phyloP scores from a whole-genome alignment of 2,797 vertebrate species.

The Sebastes kiyomatsui region DNA sequence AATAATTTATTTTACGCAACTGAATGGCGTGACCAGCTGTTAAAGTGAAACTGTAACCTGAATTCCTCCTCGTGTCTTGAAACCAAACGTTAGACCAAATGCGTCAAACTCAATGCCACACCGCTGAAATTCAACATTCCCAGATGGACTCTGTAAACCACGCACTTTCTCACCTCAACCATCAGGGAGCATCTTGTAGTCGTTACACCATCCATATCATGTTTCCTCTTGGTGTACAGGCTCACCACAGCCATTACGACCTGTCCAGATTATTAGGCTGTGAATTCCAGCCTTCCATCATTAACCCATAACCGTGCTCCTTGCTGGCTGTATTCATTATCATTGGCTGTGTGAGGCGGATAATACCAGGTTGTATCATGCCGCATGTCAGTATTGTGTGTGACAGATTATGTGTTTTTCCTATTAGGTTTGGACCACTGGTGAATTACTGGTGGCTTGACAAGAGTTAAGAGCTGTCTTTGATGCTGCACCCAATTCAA shows the following conservation, averaged over 20 bases:
- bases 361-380: conserved; percentile 46
- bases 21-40: conserved; percentile 42
- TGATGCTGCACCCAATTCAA: conserved; percentile 20
- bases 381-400: background rate
- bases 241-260: conserved; percentile 53
- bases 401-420: conserved; percentile 58
- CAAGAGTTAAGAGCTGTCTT: conserved; percentile 24
- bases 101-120: background rate
- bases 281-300: conserved; percentile 48
- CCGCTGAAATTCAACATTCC: conserved; percentile 24
- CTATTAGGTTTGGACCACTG: conserved; percentile 38
- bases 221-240: conserved; percentile 43
- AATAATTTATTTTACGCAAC: conserved; percentile 11
- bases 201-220: conserved; percentile 50
- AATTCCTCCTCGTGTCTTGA: conserved; percentile 46
- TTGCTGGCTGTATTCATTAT: conserved; percentile 31
- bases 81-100: conserved; percentile 4
- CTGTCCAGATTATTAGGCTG: conserved; percentile 52
- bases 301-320: conserved; percentile 41
- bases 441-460: conserved; percentile 42
- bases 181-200: conserved; percentile 44
- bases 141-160: conserved; percentile 53
- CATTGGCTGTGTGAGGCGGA: conserved; percentile 29
- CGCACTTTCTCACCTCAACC: conserved; percentile 40
- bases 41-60: conserved; percentile 27